Conservation (phyloP, 64 coral and sea anemone species). For the Montipora foliosa region DNA sequence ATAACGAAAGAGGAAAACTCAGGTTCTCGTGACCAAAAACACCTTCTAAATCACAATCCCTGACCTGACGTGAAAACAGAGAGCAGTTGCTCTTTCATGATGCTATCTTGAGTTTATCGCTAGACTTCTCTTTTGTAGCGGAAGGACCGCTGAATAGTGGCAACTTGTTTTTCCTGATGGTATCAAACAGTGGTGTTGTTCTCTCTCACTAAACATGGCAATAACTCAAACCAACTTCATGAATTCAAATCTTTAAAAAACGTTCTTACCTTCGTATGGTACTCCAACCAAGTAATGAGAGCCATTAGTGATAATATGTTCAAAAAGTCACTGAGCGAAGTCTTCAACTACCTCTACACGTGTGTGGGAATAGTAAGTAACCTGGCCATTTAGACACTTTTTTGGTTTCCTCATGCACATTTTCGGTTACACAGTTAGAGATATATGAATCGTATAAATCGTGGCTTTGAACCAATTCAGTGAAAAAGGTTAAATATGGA, state of each 20-base stretch:
- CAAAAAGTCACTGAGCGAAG: neutral
- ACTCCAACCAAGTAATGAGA: neutral
- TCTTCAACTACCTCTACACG: neutral
- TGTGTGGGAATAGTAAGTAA: slow-evolving; percentile 15
- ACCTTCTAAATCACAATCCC: slow-evolving; percentile 31
- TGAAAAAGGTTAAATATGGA: neutral
- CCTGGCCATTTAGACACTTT: slow-evolving; percentile 11
- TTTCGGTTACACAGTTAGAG: neutral
- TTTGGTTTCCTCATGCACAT: slow-evolving; percentile 6
- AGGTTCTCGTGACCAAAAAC: slow-evolving; percentile 56
- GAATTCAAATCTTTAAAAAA: neutral
- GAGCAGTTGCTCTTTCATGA: slow-evolving; percentile 46
- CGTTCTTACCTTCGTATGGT: neutral
- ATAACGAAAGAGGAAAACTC: slow-evolving; percentile 41
- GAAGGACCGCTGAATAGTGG: slow-evolving; percentile 20
- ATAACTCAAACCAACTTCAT: slow-evolving; percentile 12
- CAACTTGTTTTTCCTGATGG: slow-evolving; percentile 48
- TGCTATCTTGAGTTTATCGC: slow-evolving; percentile 48
- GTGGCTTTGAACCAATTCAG: neutral
- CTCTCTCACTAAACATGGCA: slow-evolving; percentile 34
- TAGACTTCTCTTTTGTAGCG: slow-evolving; percentile 25
- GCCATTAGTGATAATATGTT: neutral
- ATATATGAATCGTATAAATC: neutral
- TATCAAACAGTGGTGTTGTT: slow-evolving; percentile 46
- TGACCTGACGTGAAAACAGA: slow-evolving; percentile 57